Evolutionary conservation across 2,888 invertebrate genomes (phyloP).

Genomic region (Oligia strigilis): DNA sequence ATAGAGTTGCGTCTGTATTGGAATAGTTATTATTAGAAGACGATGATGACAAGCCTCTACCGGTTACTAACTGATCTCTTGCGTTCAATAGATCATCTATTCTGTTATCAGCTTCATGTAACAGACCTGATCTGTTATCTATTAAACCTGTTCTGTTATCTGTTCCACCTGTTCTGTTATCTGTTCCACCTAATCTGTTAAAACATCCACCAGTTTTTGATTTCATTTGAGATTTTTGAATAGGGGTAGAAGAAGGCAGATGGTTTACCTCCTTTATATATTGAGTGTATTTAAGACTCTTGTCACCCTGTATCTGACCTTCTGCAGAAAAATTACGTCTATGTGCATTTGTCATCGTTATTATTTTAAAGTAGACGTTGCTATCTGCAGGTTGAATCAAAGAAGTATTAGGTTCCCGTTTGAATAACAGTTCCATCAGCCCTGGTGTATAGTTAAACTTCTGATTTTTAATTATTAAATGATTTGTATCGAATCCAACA

Average conservation of each 20-base stretch:
- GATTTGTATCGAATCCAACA: too few relatives aligned
- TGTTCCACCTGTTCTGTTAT: neutral
- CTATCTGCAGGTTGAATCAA: conserved; percentile 2
- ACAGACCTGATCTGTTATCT: conserved; percentile 7
- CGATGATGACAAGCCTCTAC: too few relatives aligned
- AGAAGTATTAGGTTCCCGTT: conserved; percentile 5
- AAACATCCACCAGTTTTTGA: neutral
- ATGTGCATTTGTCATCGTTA: too few relatives aligned
- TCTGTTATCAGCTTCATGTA: too few relatives aligned
- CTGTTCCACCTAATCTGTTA: neutral
- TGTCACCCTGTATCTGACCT: conserved; percentile 1
- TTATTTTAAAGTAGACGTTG: conserved; percentile 5
- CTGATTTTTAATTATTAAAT: neutral
- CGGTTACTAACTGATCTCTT: too few relatives aligned
- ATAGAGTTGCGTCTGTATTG: too few relatives aligned
- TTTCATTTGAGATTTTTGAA: too few relatives aligned
- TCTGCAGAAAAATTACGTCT: conserved; percentile 4
- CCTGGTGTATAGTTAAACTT: conserved; percentile 9
- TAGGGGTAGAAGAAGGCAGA: too few relatives aligned
- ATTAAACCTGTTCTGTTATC: too few relatives aligned
- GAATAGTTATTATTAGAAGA: too few relatives aligned
- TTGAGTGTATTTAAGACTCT: neutral
- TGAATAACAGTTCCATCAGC: conserved; percentile 8
- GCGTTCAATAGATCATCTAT: too few relatives aligned
- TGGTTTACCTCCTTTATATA: neutral